These are phyloP conservation scores for Cactoblastis cactorum DNA, from an alignment of 2,888 invertebrate genomes.

Conservation along the genomic window DNA sequence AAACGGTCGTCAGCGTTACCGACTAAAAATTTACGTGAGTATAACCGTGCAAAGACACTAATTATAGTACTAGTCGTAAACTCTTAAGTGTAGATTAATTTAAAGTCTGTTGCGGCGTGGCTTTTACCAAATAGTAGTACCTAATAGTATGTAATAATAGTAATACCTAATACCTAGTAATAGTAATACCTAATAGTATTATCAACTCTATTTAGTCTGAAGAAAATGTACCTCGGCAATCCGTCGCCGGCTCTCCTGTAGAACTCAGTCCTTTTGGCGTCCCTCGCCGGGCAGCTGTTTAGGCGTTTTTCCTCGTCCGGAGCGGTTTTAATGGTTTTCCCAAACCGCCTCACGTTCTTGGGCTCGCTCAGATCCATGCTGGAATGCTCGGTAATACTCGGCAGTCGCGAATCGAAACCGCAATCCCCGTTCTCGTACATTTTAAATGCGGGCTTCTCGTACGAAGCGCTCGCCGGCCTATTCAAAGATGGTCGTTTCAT, in stretches of 20 bases:
- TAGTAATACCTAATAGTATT: no score
- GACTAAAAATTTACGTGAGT: no score
- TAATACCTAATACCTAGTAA: no score
- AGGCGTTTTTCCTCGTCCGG: conserved; percentile 31
- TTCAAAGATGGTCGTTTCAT: conserved; percentile 17
- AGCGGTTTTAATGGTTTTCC: no score
- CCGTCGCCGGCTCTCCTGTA: conserved; percentile 59
- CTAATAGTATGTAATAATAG: no score
- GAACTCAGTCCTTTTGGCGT: conserved; percentile 46
- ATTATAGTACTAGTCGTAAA: no score
- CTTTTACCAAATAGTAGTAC: no score
- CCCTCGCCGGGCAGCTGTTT: conserved; percentile 46
- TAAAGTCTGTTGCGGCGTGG: no score
- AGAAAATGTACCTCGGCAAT: conserved; percentile 42
- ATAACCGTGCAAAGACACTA: no score
- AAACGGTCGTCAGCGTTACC: no score
- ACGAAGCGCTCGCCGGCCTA: conserved; percentile 23
- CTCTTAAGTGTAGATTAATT: no score
- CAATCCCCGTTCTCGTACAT: conserved; percentile 59
- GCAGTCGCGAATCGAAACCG: conserved; percentile 45
- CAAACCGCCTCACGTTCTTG: conserved; percentile 21
- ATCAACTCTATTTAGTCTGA: no score
- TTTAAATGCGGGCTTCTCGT: conserved; percentile 36
- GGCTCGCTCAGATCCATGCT: conserved; percentile 35
- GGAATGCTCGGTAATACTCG: conserved; percentile 67